These are phyloP conservation scores for Pyrocephalus nanus DNA, from an alignment of 2,797 vertebrate species.

Conservation along the genomic window DNA sequence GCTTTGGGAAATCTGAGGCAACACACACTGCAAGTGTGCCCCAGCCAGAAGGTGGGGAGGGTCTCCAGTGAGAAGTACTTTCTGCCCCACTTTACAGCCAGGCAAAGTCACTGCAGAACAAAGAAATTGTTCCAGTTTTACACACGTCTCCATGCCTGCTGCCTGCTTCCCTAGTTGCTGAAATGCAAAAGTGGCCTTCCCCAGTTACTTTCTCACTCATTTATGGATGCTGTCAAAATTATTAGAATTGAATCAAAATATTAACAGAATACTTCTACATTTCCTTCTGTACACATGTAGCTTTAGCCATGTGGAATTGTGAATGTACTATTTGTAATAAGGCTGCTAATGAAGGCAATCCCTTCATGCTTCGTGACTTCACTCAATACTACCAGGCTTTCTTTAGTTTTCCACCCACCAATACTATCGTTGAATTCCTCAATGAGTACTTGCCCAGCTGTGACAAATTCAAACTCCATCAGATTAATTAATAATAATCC, in stretches of 20 bases:
- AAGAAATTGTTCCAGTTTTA: not conserved
- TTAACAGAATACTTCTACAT: not conserved
- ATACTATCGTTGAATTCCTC: fast-evolving
- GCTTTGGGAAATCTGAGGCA: not conserved
- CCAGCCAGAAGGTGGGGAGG: not conserved
- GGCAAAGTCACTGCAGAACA: not conserved
- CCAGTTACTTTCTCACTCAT: not conserved
- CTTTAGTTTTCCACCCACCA: not conserved
- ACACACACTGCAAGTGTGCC: not conserved
- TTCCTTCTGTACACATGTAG: not conserved
- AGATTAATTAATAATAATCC: not conserved
- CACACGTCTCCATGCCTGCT: not conserved
- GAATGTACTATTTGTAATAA: not conserved
- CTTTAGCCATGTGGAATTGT: not conserved
- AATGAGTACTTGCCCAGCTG: not conserved
- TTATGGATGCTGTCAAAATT: not conserved
- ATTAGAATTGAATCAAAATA: not conserved
- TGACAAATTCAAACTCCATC: not conserved
- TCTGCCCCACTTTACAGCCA: not conserved
- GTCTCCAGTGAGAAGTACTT: not conserved
- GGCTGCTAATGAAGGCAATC: not conserved
- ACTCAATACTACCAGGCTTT: not conserved
- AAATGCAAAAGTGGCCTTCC: not conserved
- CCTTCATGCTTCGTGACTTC: not conserved
- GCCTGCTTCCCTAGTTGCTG: not conserved